Conservation (phyloP, 2,797 vertebrate genomes). For the Pterois miles region DNA sequence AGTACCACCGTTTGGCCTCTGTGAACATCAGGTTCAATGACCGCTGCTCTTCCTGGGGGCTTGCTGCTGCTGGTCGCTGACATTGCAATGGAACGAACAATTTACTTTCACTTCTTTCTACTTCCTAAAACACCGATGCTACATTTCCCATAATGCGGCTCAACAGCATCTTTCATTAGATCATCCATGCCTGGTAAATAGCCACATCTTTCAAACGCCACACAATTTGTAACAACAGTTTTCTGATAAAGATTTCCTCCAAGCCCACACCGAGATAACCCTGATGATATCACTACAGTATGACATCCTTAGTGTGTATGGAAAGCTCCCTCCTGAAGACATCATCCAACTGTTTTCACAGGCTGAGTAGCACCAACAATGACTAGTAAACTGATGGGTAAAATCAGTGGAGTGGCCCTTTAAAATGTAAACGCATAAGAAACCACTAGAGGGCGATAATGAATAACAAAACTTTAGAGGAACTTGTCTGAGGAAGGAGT, state of each 20-base stretch:
- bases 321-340: neutral
- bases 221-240: neutral
- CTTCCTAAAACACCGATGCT: neutral
- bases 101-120: neutral
- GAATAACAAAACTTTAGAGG: constrained; percentile 11
- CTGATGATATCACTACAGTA: neutral
- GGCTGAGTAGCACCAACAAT: neutral
- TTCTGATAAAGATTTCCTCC: neutral
- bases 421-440: constrained; percentile 4
- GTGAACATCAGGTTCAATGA: too few relatives aligned
- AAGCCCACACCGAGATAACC: neutral
- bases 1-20: too few relatives aligned
- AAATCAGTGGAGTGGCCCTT: neutral
- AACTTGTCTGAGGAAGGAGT: neutral
- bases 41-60: too few relatives aligned
- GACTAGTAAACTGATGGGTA: neutral
- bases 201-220: neutral
- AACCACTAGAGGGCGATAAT: constrained; percentile 70
- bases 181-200: neutral
- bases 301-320: neutral
- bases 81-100: too few relatives aligned
- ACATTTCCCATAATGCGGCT: constrained; percentile 6
- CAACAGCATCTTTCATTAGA: neutral
- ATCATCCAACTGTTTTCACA: neutral
- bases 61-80: too few relatives aligned